These are phyloP conservation scores for Paguma larvata DNA, from an alignment of 2,797 vertebrate genomes.

Conservation along the genomic window DNA sequence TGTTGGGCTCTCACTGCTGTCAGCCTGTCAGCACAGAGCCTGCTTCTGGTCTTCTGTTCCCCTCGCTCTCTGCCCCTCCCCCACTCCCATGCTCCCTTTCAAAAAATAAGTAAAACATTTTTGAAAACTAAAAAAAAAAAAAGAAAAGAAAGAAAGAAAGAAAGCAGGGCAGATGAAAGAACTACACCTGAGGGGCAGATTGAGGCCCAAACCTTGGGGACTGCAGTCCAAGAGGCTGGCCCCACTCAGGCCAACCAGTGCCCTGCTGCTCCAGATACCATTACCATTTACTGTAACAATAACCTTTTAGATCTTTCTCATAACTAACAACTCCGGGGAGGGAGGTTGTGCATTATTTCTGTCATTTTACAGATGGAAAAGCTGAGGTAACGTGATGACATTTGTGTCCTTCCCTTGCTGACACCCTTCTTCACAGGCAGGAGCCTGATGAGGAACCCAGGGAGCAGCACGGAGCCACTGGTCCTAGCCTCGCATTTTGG, in stretches of 20 bases:
- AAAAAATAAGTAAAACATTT: too few relatives aligned
- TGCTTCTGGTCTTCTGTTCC: too few relatives aligned
- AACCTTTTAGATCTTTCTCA: neutral
- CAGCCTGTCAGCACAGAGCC: too few relatives aligned
- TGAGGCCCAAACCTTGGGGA: neutral
- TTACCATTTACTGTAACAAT: neutral
- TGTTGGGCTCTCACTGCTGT: too few relatives aligned
- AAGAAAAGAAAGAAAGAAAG: too few relatives aligned
- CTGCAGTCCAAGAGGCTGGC: neutral
- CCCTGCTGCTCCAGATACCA: neutral
- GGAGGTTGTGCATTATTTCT: neutral
- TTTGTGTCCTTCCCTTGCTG: neutral
- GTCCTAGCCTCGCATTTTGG: neutral
- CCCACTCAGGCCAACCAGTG: neutral
- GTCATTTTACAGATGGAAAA: neutral
- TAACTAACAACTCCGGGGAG: neutral
- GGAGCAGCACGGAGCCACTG: neutral
- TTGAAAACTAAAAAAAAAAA: too few relatives aligned
- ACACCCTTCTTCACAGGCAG: neutral
- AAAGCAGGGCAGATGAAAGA: neutral
- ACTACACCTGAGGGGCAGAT: neutral
- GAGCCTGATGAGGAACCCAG: neutral
- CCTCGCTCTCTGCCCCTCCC: too few relatives aligned
- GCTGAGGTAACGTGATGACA: neutral
- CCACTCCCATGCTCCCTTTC: too few relatives aligned